phyloP scores from a whole-genome alignment of 2,797 vertebrate genomes.

The Heliangelus exortis region DNA sequence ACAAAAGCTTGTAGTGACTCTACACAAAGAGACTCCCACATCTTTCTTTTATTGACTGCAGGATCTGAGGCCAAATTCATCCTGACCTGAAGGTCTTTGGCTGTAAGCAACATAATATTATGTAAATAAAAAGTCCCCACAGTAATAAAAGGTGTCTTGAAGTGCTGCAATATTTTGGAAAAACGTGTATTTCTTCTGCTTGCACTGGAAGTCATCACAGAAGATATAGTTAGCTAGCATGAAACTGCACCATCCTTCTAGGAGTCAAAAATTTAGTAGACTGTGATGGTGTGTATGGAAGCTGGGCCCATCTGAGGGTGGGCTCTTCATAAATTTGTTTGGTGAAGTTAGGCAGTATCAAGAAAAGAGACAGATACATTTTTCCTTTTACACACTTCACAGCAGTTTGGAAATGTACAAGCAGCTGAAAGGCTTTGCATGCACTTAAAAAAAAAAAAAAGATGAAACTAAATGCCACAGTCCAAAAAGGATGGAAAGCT shows the following conservation, averaged over 20 bases:
- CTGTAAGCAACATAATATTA: neutral
- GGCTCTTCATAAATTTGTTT: neutral
- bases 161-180: neutral
- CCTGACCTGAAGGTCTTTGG: neutral
- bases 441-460: neutral
- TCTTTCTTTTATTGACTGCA: neutral
- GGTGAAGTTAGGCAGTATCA: neutral
- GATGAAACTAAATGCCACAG: neutral
- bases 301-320: neutral
- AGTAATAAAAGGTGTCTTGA: neutral
- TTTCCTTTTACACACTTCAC: neutral
- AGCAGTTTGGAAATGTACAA: neutral
- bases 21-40: neutral
- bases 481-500: neutral
- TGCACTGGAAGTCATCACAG: neutral
- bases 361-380: neutral
- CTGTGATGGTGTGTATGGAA: neutral
- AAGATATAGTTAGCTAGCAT: neutral
- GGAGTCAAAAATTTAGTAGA: neutral
- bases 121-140: neutral
- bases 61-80: neutral
- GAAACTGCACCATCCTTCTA: neutral
- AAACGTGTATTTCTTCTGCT: neutral
- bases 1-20: neutral
- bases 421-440: neutral